Base-by-base conservation (phyloP, 2,797 vertebrate genomes). In the Macrochelys suwanniensis region DNA sequence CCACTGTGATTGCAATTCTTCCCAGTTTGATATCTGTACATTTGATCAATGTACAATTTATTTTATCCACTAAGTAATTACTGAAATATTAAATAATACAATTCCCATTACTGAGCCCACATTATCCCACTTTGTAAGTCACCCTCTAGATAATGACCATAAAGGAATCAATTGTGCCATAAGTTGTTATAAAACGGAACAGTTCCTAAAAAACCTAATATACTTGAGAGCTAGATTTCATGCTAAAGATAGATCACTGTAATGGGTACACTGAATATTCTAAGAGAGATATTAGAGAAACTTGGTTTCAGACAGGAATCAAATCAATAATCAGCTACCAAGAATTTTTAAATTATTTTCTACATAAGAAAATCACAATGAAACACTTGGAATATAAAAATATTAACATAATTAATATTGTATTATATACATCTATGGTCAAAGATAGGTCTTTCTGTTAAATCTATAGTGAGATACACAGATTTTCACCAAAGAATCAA, bases 121-220 rank as follows among this genome's bases (percentile, higher is more conserved):
- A 93, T 89, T 8, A 85, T 28, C 85, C 61, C 54, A 2, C 77
- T 87, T 91, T 45, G 59, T 65, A 84, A 84, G 47, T 4, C 86
- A 87, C 85, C 21, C 51, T 15, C 54, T 7, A 77, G 77, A 51
- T 89, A 93, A 94, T 1, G 49, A 80, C 57, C 76, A 33, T 25
- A 23, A 89, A 91, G 91, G 84, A 94, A 94, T 26, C 53, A n/a
- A 17, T 59, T 91, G 78, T 65, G 59, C 45, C 37, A 21, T 53
- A 76, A 86, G 83, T 90, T 94, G 82, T 88, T 86, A n/a, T 8
- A 57, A 95, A 90, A 82, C 0, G 91, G 90, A 95, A 87, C 28
- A 31, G 88, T 93, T 92, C 77, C 76, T 28, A 13, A 88, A 93
- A 51, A 89, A 93, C n/a, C 31, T 47, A 96, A 90, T 59, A 92